Conservation (phyloP, 2,113 vertebrate species). For the Chloropsis hardwickii region DNA sequence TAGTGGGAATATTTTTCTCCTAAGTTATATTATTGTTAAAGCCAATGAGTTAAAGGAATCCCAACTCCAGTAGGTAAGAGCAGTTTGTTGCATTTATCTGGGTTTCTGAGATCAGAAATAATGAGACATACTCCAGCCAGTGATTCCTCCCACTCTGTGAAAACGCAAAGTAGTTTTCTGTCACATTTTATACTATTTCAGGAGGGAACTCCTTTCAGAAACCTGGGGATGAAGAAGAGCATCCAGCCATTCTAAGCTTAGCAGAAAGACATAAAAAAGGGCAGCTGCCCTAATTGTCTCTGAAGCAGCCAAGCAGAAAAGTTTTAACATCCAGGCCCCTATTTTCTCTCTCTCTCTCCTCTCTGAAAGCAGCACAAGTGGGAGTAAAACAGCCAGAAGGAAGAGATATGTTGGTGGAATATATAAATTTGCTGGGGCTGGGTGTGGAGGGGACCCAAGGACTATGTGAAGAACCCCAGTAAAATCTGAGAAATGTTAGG, state of each 20-base stretch:
- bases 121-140: not conserved
- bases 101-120: not conserved
- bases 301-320: not conserved
- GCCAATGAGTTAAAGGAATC: not conserved
- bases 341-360: no score
- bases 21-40: not conserved
- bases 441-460: not conserved
- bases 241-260: not conserved
- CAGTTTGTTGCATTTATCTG: not conserved
- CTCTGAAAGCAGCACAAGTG: not conserved
- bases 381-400: not conserved
- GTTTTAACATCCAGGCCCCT: not conserved
- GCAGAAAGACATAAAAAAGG: not conserved
- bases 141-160: not conserved
- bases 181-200: not conserved
- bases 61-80: not conserved
- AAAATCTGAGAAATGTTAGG: not conserved
- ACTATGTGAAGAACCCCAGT: not conserved
- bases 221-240: not conserved
- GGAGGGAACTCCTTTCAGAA: not conserved
- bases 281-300: not conserved
- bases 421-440: not conserved
- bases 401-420: not conserved
- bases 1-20: not conserved
- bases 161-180: not conserved